Conservation (phyloP, 2,113 vertebrate genomes). For the Pygoscelis adeliae region DNA sequence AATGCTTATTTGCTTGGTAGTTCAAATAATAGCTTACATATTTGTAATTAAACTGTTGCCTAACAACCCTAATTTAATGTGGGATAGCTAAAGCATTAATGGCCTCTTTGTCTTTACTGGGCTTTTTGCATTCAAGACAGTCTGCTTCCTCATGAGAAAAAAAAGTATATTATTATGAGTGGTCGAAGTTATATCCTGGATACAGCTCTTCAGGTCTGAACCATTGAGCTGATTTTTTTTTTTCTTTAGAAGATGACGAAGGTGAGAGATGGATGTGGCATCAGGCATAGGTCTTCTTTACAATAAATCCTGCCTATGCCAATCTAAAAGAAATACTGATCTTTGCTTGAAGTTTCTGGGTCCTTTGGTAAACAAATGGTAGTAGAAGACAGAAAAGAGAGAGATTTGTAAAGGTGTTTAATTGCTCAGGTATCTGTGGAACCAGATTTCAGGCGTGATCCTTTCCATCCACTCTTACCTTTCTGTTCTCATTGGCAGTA, state of each 20-base stretch:
- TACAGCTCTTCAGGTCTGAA: neutral
- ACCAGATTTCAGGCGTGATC: neutral
- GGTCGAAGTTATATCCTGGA: neutral
- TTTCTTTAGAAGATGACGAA: neutral
- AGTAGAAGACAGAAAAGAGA: neutral
- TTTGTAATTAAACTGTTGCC: neutral
- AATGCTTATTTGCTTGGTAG: neutral
- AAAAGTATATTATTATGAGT: neutral
- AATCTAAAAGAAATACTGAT: neutral
- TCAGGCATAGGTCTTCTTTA: neutral
- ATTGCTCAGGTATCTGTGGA: neutral
- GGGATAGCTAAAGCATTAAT: neutral
- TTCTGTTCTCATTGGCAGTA: neutral
- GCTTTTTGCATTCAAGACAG: neutral
- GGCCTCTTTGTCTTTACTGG: neutral
- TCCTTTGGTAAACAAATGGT: neutral
- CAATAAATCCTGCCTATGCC: neutral
- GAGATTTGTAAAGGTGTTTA: neutral
- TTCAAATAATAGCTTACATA: neutral
- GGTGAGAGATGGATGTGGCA: neutral
- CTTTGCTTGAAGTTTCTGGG: neutral
- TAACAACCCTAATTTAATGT: neutral
- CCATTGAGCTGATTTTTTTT: neutral
- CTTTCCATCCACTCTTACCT: neutral
- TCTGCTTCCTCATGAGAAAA: neutral